Evolutionary conservation across 2,797 vertebrate species (phyloP), one percentile per base, ranked within the genome.

Genomic region (Rhabdophis nuchalis): DNA sequence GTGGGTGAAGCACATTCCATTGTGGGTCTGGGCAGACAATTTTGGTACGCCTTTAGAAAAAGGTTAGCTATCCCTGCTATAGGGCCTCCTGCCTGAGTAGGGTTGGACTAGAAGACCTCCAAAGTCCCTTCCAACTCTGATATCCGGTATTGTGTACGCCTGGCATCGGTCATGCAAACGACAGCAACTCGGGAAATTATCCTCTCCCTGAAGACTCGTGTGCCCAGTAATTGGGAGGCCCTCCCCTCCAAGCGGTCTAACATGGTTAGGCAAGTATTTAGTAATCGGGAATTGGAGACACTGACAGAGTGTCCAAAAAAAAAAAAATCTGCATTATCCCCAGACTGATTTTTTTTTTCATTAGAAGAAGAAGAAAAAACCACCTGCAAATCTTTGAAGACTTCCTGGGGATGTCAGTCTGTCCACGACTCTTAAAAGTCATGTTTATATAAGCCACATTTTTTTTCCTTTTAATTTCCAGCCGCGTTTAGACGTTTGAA

Each of bases 81-180:
- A n/a, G 29, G 29, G 60, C 0, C 5, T n/a, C 29, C 60, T 64
- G 27, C 0, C 29, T n/a, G 0, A 64, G 60, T 0, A 64, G 1
- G 29, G 29, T 14, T 64, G 60, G 60, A 61, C 60, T n/a, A 61
- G 60, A n/a, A 5, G 27, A n/a, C 11, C 12, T 64, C 61, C 29
- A 64, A 64, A 4, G 0, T 13, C 12, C 4, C 12, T 64, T 64
- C 13, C 61, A n/a, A 14, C 13, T 64, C 60, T 9, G 23, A 9
- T 60, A 10, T 60, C 14, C 58, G 25, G 14, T 27, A 60, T 27
- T 27, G 13, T 16, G 29, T 32, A 77, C 1, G 8, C 4, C 16
- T 36, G 68, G 16, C 32, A 41, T 77, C 16, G 0, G 8, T 77
- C 32, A 23, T 23, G 72, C 72, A 46, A 46, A 36, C 4, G 5